A percentile compares a stretch with the other conserved stretches of the same genome.
These are phyloP conservation scores for Triplophysa dalaica DNA, from an alignment of 2,113 vertebrate genomes.

Conservation along the genomic window DNA sequence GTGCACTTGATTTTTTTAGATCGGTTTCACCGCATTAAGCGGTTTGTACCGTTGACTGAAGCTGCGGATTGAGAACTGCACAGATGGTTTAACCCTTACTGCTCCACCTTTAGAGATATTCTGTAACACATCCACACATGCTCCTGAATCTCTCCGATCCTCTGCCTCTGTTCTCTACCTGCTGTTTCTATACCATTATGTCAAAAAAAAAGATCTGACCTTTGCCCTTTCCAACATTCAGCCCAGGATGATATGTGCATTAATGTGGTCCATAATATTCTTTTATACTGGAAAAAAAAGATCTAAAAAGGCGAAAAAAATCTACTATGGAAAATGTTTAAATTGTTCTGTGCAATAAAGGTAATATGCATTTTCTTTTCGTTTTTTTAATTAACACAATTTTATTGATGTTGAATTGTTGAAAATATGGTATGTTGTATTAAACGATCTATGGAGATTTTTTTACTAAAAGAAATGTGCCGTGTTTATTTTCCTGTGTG, in stretches of 20 bases:
- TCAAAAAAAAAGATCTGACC: constrained; percentile 35
- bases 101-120: constrained; percentile 35
- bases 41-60: constrained; percentile 35
- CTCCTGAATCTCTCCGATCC: constrained; percentile 39
- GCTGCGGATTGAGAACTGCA: constrained; percentile 30
- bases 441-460: constrained; percentile 80
- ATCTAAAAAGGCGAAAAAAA: constrained; percentile 64
- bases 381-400: constrained; percentile 76
- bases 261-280: constrained; percentile 75
- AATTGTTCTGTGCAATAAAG: constrained; percentile 83
- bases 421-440: constrained; percentile 82
- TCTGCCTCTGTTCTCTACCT: constrained; percentile 35
- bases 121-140: constrained; percentile 7
- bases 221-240: constrained; percentile 54
- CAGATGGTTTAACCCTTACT: constrained; percentile 40
- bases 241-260: constrained; percentile 68
- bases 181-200: constrained; percentile 13
- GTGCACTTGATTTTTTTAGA: constrained; percentile 23
- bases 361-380: constrained; percentile 76
- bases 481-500: constrained; percentile 50
- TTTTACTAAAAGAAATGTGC: constrained; percentile 59
- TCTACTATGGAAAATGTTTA: constrained; percentile 73
- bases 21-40: constrained; percentile 41
- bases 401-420: constrained; percentile 83
- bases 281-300: constrained; percentile 68